Conservation (phyloP, 1,140 invertebrate genomes). For the Antheraea pernyi region DNA sequence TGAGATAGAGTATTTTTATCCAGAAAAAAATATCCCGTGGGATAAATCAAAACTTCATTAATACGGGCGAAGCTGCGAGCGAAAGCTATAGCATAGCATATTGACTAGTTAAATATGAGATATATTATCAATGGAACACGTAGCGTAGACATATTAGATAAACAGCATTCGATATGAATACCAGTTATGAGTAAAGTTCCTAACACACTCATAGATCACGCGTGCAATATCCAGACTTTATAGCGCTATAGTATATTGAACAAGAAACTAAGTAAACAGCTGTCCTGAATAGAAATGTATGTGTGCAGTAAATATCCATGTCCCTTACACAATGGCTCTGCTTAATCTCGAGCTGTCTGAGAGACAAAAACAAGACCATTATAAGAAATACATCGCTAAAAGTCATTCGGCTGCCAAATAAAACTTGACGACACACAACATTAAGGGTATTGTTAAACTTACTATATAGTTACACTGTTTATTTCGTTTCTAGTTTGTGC, state of each 20-base stretch:
- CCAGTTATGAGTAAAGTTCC: neutral
- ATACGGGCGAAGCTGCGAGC: too few relatives aligned
- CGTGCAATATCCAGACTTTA: neutral
- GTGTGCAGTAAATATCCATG: slow-evolving; percentile 21
- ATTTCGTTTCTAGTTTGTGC: slow-evolving; percentile 8
- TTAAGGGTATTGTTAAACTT: slow-evolving; percentile 61
- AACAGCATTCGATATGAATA: neutral
- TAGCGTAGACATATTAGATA: neutral
- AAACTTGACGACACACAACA: slow-evolving; percentile 38
- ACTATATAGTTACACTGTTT: slow-evolving; percentile 20
- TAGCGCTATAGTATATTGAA: neutral
- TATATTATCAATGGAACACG: neutral
- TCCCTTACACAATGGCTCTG: slow-evolving; percentile 20
- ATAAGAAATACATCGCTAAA: slow-evolving; percentile 35
- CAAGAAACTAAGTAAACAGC: slow-evolving; percentile 11
- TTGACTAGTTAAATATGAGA: too few relatives aligned
- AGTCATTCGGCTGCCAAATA: slow-evolving; percentile 33
- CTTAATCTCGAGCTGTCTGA: slow-evolving; percentile 2
- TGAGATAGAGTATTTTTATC: too few relatives aligned
- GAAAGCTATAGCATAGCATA: too few relatives aligned
- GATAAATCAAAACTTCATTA: too few relatives aligned
- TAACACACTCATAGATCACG: neutral
- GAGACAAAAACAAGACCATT: slow-evolving; percentile 49
- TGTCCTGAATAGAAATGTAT: slow-evolving; percentile 23
- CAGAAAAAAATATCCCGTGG: too few relatives aligned